Conservation (phyloP, 2,113 vertebrate species). For the Lota lota region DNA sequence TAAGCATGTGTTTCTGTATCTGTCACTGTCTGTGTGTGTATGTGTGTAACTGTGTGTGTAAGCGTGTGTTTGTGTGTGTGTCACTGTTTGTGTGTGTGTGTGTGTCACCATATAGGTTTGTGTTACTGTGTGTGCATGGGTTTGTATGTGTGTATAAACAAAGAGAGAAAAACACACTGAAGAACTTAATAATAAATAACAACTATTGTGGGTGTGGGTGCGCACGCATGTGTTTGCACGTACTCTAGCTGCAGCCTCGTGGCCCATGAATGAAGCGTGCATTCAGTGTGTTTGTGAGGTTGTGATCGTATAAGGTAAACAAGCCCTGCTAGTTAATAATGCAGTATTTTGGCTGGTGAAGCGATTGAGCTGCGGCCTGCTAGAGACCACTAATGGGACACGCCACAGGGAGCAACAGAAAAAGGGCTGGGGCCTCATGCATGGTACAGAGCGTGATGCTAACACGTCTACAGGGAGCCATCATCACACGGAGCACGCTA, state of each 20-base stretch:
- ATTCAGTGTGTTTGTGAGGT: constrained; percentile 25
- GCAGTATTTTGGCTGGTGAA: constrained; percentile 52
- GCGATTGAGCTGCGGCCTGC: constrained; percentile 46
- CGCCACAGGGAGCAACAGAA: constrained; percentile 38
- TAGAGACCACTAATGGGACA: constrained; percentile 47
- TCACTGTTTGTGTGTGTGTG: too few species aligned
- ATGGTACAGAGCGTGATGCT: constrained; percentile 43
- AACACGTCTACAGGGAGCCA: constrained; percentile 52
- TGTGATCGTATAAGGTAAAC: constrained; percentile 63
- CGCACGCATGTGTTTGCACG: too few species aligned
- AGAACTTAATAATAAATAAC: too few species aligned
- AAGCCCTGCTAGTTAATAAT: constrained; percentile 68
- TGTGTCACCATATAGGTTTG: not conserved
- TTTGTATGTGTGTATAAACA: too few species aligned
- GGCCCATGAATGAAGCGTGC: not conserved
- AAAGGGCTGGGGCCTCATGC: constrained; percentile 39
- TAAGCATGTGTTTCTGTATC: not conserved
- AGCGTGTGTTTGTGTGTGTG: not conserved
- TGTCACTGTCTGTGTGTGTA: not conserved
- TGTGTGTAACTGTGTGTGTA: constrained; percentile 5
- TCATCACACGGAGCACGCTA: constrained; percentile 15
- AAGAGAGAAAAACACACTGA: too few species aligned
- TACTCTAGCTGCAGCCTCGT: not conserved
- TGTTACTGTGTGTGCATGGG: not conserved
- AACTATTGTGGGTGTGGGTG: not conserved